Evolutionary conservation across 1,140 invertebrate genomes (phyloP), one percentile per base, ranked within the genome.

Genomic region (Penaeus vannamei): DNA sequence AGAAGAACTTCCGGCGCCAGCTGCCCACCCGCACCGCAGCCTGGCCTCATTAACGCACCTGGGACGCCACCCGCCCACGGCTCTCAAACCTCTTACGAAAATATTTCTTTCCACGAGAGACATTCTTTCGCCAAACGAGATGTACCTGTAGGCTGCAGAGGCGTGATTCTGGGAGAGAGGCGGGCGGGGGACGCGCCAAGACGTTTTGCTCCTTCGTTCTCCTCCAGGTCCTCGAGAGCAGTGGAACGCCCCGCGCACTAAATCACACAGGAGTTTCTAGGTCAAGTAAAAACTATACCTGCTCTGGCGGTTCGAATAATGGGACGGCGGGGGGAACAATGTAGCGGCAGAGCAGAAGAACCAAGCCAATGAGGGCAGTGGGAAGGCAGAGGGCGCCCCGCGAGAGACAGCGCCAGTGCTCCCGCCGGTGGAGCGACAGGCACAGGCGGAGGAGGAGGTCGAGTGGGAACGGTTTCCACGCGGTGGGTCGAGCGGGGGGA

Each of bases 51-150:
- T 20, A 53, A 53, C 10, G 20, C 26, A 36, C 29, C 61, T 14
- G 23, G 14, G 32, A 84, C 14, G 22, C 26, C 59, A 60, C 17
- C 23, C 46, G 20, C 72, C 66, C 23, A 85, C 72, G 22, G 53
- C 53, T 53, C 83, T n/a, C 83, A 79, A 3, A 32, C 42, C 19
- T 32, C 72, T n/a, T 86, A 86, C 76, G 76, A 86, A 64, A 80
- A 86, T n/a, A 10, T 86, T 14, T 62, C 22, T 59, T 86, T 86
- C 60, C 72, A 86, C 60, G 85, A 86, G 59, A 86, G 62, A 32
- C 85, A 80, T 79, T 86, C 85, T 19, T 79, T 86, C 22, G n/a
- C 60, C 10, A 84, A 62, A 19, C 19, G 8, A 10, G 61, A 23
- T 42, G 60, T 14, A 64, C 60, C 82, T 46, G 23, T 59, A 5